A percentile compares a stretch with the other conserved stretches of the same genome.
Evolutionary conservation across 2,797 vertebrate genomes (phyloP).

Genomic region (Erethizon dorsatum): DNA sequence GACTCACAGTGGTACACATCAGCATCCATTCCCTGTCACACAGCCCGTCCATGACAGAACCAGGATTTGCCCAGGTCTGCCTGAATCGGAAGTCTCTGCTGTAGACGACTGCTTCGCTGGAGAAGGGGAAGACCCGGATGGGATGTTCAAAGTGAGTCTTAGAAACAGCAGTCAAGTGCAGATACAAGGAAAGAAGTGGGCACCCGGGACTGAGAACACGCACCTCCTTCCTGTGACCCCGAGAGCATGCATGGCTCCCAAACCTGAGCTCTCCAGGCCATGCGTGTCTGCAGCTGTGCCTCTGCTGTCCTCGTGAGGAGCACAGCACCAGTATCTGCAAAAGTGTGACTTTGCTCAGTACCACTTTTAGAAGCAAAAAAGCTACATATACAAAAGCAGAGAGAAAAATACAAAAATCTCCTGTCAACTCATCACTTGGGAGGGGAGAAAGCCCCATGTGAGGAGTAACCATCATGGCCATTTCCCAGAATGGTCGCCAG

Average conservation of each 20-base stretch:
- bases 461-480: background rate
- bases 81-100: constrained; percentile 4
- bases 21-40: background rate
- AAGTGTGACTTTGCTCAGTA: background rate
- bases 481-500: background rate
- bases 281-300: background rate
- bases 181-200: background rate
- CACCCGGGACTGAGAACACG: background rate
- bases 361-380: background rate
- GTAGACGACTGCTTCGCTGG: background rate
- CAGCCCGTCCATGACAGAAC: background rate
- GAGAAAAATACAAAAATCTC: constrained; percentile 14
- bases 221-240: background rate
- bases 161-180: background rate
- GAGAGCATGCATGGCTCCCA: no score
- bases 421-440: background rate
- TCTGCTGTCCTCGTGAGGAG: background rate
- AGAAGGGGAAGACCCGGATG: background rate
- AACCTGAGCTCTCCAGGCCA: background rate
- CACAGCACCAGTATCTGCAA: background rate
- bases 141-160: background rate
- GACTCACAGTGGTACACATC: background rate
- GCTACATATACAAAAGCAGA: background rate
- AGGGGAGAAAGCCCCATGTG: background rate
- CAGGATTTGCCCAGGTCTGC: background rate